A percentile compares a stretch with the other conserved stretches of the same genome.
phyloP scores from a whole-genome alignment of 2,113 vertebrate genomes.

The Alces alces region DNA sequence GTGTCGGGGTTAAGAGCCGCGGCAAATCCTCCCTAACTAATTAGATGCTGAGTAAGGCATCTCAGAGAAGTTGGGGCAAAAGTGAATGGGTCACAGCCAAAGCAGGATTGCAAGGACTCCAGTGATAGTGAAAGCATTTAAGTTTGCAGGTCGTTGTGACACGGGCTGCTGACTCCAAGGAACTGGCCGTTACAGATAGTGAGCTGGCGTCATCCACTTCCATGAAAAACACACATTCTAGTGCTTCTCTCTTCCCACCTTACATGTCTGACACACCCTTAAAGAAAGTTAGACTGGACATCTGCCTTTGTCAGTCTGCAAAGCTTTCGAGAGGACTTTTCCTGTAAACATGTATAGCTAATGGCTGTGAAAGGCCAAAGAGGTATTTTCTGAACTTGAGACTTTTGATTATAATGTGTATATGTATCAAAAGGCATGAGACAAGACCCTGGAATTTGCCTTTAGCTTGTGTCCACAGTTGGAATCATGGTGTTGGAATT shows the following conservation, averaged over 20 bases:
- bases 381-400: constrained; percentile 73
- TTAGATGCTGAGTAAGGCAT: constrained; percentile 87
- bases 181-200: constrained; percentile 84
- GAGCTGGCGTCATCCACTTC: constrained; percentile 79
- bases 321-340: constrained; percentile 9
- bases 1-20: constrained; percentile 81
- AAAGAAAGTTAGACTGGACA: background rate
- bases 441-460: constrained; percentile 13
- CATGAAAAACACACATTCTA: constrained; percentile 76
- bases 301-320: background rate
- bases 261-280: constrained; percentile 26
- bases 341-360: constrained; percentile 27
- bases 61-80: constrained; percentile 82
- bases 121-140: constrained; percentile 82
- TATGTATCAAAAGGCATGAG: background rate
- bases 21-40: constrained; percentile 83
- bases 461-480: background rate
- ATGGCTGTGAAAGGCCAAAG: constrained; percentile 52
- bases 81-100: constrained; percentile 82
- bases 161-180: constrained; percentile 80
- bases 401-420: background rate
- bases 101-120: constrained; percentile 79
- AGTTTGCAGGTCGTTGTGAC: constrained; percentile 86
- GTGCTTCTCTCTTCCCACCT: constrained; percentile 49
- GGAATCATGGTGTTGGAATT: background rate